phyloP scores from a whole-genome alignment of 1,140 invertebrate species.

The Medauroidea extradentata region DNA sequence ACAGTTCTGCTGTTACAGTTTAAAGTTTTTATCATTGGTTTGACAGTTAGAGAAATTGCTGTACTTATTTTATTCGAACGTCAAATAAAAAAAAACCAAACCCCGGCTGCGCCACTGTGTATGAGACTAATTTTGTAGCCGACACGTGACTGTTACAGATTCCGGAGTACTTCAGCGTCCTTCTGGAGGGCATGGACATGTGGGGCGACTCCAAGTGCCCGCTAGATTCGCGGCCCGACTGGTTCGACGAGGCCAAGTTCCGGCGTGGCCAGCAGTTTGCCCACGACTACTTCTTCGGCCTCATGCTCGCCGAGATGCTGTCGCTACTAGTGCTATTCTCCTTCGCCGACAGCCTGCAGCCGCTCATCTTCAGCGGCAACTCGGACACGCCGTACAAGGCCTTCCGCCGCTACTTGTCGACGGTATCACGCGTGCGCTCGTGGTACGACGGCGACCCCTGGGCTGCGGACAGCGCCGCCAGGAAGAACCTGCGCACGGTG shows the following conservation, averaged over 20 bases:
- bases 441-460: constrained; percentile 42
- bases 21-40: too few relatives aligned
- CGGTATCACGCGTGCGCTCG: constrained; percentile 33
- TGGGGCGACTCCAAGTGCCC: neutral
- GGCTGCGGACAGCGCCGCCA: constrained; percentile 25
- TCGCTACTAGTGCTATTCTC: constrained; percentile 15
- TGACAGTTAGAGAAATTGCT: too few relatives aligned
- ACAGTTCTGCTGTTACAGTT: too few relatives aligned
- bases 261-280: constrained; percentile 17
- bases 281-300: constrained; percentile 14
- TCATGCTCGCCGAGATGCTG: constrained; percentile 18
- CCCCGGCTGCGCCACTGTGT: too few relatives aligned
- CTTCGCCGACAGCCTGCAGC: constrained; percentile 13
- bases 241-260: constrained; percentile 22
- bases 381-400: constrained; percentile 27
- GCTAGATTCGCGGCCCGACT: constrained; percentile 10
- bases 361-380: constrained; percentile 23
- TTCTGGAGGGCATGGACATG: neutral
- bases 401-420: constrained; percentile 40
- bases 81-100: too few relatives aligned
- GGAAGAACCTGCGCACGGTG: constrained; percentile 32
- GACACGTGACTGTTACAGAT: too few relatives aligned
- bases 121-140: too few relatives aligned
- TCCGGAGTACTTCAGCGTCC: neutral
- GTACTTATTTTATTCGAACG: too few relatives aligned